Evolutionary conservation across 2,113 vertebrate genomes (phyloP), one percentile per base, ranked within the genome.

Genomic region (Tauraco erythrolophus): DNA sequence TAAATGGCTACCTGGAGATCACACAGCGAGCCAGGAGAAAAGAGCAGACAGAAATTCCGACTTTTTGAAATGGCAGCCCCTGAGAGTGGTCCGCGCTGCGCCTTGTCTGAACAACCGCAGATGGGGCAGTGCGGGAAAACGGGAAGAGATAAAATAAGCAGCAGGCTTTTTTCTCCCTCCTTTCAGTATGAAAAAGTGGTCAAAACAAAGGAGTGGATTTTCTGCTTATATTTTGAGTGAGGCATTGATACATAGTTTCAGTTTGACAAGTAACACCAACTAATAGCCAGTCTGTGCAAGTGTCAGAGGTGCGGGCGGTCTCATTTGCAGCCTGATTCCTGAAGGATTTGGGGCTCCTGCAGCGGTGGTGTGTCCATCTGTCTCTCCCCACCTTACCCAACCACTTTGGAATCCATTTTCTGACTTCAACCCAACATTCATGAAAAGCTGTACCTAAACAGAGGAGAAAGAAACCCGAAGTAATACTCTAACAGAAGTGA

Each of bases 111-210:
- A 89, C 84, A 91, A 62, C 19, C 79, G 51, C 57, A 61, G 66
- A 71, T 14, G 62, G 46, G 66, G 54, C 69, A 62, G 58, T 5
- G 7, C 0, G 0, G 66, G 80, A 56, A 94, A 91, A 86, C 61
- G 91, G 94, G 88, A 95, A 91, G 75, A 70, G 30, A n/a, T 78
- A 74, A 88, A 94, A 86, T 91, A 94, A 97, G 76, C 89, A 72
- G 18, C 77, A 19, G 15, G 19, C 7, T 81, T 74, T 80, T 88
- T 61, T 64, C 64, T 91, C 58, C 54, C 53, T 80, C 46, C 45
- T 78, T 84, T 86, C 58, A 72, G 45, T 37, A 22, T 35, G 65
- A 37, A 78, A 57, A 70, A 54, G 27, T 9, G 30, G 23, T 61
- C 31, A 82, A 48, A 69, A 89, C 81, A 94, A 95, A 95, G 81